phyloP scores from a whole-genome alignment of 92 coral and sea anemone genomes.

The Palythoa grandis region DNA sequence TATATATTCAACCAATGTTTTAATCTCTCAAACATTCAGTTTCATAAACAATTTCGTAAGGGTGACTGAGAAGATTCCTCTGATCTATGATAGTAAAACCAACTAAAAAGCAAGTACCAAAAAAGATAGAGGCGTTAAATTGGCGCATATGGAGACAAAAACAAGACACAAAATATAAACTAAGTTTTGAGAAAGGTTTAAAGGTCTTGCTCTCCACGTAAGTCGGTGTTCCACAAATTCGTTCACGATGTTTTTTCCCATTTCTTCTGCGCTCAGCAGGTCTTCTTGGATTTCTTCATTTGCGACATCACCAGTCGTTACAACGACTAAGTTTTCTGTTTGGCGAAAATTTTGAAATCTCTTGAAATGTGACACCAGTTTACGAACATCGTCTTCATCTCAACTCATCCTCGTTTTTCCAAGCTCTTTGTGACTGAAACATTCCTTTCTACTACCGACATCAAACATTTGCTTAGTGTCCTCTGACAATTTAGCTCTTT shows the following conservation, averaged over 20 bases:
- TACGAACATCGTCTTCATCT: slow-evolving; percentile 61
- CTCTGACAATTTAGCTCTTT: background rate
- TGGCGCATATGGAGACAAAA: too few species aligned
- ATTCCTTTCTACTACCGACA: background rate
- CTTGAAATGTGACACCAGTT: slow-evolving; percentile 40
- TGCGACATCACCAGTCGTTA: slow-evolving; percentile 62
- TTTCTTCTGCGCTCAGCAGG: slow-evolving; percentile 54
- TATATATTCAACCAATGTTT: too few species aligned
- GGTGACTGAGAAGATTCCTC: too few species aligned
- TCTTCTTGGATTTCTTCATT: slow-evolving; percentile 55
- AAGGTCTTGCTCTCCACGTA: background rate
- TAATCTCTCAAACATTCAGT: too few species aligned
- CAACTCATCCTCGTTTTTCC: slow-evolving; percentile 54
- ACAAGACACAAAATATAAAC: too few species aligned
- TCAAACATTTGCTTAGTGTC: background rate
- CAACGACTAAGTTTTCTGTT: slow-evolving; percentile 50
- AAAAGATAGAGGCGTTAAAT: too few species aligned
- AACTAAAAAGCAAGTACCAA: too few species aligned
- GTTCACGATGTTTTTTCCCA: slow-evolving; percentile 37
- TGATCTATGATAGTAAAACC: too few species aligned
- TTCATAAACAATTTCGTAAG: too few species aligned
- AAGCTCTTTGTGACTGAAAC: slow-evolving; percentile 27
- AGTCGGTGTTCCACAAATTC: slow-evolving; percentile 57
- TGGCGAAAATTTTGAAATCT: slow-evolving; percentile 51
- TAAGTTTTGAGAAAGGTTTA: too few species aligned